Conservation (phyloP, 2,797 vertebrate genomes). For the Neosilurus hyrtlii region DNA sequence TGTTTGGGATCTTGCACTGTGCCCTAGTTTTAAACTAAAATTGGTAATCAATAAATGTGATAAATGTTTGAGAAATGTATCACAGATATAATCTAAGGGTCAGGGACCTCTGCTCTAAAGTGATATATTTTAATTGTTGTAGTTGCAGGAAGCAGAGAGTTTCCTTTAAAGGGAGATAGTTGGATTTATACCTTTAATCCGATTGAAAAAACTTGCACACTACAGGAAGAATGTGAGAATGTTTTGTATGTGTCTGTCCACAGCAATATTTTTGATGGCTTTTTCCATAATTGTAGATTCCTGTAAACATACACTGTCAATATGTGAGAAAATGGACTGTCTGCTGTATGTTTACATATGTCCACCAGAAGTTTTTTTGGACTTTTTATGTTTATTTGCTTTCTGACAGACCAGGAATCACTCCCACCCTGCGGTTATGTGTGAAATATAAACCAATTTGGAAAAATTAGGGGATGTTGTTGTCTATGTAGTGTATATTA, state of each 20-base stretch:
- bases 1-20: neutral
- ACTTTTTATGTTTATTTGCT: slow-evolving; percentile 44
- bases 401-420: slow-evolving; percentile 33
- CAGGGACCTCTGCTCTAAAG: slow-evolving; percentile 1
- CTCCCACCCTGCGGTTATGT: slow-evolving; percentile 24
- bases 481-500: slow-evolving; percentile 4
- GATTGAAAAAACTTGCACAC: neutral
- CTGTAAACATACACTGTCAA: slow-evolving; percentile 47
- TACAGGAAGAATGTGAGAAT: slow-evolving; percentile 17
- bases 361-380: slow-evolving; percentile 48
- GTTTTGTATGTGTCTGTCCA: slow-evolving; percentile 39
- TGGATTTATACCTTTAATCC: slow-evolving; percentile 5
- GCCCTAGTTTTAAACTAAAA: neutral
- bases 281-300: slow-evolving; percentile 38
- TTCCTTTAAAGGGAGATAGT: neutral
- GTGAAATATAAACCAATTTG: slow-evolving; percentile 27
- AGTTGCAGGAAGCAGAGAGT: neutral
- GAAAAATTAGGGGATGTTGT: slow-evolving; percentile 19
- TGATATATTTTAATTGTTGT: neutral
- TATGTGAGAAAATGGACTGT: slow-evolving; percentile 45
- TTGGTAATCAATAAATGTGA: neutral
- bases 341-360: slow-evolving; percentile 42
- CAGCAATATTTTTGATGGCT: slow-evolving; percentile 46
- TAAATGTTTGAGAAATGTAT: neutral
- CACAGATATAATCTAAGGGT: neutral